Conservation (phyloP, 2,797 vertebrate genomes). For the Halcyon leucocephala region DNA sequence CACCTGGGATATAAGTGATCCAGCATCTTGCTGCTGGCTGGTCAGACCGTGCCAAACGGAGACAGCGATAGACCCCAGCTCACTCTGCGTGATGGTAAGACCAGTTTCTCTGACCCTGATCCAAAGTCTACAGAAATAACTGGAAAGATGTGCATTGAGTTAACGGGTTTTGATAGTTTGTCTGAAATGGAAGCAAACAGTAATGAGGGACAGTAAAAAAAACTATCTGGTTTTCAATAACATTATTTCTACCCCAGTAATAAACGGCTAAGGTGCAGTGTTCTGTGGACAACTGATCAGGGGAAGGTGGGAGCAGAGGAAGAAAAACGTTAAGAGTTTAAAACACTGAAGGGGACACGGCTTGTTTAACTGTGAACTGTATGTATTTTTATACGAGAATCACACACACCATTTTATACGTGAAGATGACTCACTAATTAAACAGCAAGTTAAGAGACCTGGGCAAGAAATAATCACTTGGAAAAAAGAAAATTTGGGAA, state of each 20-base stretch:
- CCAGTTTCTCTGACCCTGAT: neutral
- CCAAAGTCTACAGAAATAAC: neutral
- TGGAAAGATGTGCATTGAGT: neutral
- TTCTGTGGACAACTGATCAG: neutral
- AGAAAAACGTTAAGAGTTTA: neutral
- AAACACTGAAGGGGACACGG: neutral
- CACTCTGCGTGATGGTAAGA: neutral
- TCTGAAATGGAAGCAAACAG: neutral
- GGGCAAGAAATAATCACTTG: neutral
- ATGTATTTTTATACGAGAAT: neutral
- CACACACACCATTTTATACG: accelerated
- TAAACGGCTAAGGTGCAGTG: neutral
- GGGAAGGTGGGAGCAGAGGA: neutral
- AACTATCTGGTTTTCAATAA: neutral
- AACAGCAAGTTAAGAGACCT: neutral
- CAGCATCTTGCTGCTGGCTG: neutral
- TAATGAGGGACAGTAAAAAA: neutral
- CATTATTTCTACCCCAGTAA: neutral
- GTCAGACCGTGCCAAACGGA: neutral
- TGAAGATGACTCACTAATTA: neutral
- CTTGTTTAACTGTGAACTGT: neutral
- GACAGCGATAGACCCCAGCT: neutral
- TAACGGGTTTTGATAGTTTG: neutral
- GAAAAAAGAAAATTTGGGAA: neutral
- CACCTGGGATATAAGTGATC: neutral